Percentiles rank a stretch among this genome's conserved stretches.
These are phyloP conservation scores for Cryptotis parvus DNA, from an alignment of 2,113 vertebrate genomes.

Conservation along the genomic window DNA sequence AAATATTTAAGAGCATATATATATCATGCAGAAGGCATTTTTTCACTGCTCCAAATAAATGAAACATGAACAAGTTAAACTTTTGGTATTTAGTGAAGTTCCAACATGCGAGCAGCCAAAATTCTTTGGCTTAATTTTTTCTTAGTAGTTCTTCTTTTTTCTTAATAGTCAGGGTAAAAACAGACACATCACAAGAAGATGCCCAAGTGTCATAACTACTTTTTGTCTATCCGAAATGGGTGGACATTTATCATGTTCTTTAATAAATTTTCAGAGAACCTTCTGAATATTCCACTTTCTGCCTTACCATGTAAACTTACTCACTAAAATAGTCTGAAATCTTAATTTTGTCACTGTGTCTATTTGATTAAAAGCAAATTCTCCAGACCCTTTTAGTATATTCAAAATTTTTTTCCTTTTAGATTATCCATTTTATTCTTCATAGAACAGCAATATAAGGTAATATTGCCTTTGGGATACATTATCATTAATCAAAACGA, in stretches of 20 bases:
- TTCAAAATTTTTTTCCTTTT: background rate
- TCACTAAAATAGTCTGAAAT: background rate
- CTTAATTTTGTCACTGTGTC: slow-evolving; percentile 6
- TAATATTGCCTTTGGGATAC: background rate
- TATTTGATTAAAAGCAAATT: background rate
- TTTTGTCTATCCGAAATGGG: background rate
- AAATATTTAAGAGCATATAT: background rate
- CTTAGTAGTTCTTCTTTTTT: too few relatives aligned
- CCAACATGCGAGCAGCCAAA: background rate
- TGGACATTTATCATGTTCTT: background rate
- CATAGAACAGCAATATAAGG: background rate
- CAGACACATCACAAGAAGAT: background rate
- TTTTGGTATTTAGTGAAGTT: background rate
- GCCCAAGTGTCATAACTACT: background rate
- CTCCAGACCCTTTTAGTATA: background rate
- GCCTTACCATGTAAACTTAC: background rate
- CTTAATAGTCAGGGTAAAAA: background rate
- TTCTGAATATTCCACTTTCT: background rate
- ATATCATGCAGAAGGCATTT: background rate
- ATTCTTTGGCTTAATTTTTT: background rate
- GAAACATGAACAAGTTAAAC: background rate
- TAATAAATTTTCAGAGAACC: background rate
- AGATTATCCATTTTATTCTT: background rate
- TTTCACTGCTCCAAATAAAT: slow-evolving; percentile 61
- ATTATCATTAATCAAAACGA: slow-evolving; percentile 10